Evolutionary conservation across 2,888 invertebrate genomes (phyloP), one percentile per base, ranked within the genome.

Genomic region (Exocentrus adspersus): DNA sequence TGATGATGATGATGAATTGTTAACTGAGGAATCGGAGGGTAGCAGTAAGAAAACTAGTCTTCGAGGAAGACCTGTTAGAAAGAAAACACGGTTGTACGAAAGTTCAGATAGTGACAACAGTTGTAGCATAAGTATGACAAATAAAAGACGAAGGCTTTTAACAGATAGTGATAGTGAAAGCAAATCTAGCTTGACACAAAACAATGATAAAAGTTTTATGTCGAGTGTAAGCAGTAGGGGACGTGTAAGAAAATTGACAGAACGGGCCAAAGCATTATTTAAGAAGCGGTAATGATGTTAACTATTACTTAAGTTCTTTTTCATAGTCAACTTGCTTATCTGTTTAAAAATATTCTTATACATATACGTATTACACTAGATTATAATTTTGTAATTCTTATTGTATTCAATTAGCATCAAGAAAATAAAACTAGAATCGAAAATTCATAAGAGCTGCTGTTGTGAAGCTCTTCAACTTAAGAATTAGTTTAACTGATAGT

Each of bases 201-300:
- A 68, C 46, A 62, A 68, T 7, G 67, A 72, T 4, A 63, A 79
- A 2, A 72, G 68, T 14, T 77, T 72, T 58, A 72, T 82, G 64
- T 81, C 81, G 12, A 82, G 80, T 41, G 87, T 91, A 28, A 92
- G 92, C 79, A 94, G 94, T 74, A 87, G 95, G 56, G 95, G 96
- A 1, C 87, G 95, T 42, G 88, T 95, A 60, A 87, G 95, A 56
- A 92, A 91, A 81, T 87, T 94, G 73, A 94, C 94, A 20, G 89
- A 92, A 60, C 89, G 92, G 79, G 93, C 92, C 64, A 86, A 91
- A 54, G 91, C 91, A 52, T 70, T 81, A 30, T 74, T 82, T 65
- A 79, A 77, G 62, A 82, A 79, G 53, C 52, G 63, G 50, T 69
- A 62, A 62, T 20, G n/a, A 3, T n/a, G 28, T 1, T 10, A 1